These are phyloP conservation scores for Meles meles DNA, from an alignment of 2,113 vertebrate genomes.

Conservation along the genomic window DNA sequence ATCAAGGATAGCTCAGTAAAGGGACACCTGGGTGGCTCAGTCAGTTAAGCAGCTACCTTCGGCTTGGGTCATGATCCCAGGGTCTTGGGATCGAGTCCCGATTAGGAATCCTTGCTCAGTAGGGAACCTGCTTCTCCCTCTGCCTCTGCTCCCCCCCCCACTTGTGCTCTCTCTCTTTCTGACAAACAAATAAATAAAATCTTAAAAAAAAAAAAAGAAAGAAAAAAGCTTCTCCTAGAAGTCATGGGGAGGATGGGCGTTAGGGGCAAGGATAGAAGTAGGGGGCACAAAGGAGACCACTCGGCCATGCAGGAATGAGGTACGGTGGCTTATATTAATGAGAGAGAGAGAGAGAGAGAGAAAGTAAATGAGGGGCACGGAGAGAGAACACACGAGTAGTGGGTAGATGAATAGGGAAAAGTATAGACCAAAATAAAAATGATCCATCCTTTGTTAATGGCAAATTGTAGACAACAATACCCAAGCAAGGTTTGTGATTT, in stretches of 20 bases:
- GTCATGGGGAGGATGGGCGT: neutral
- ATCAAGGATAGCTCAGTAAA: neutral
- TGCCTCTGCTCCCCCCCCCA: too few species aligned
- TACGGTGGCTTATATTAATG: neutral
- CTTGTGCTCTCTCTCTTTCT: too few species aligned
- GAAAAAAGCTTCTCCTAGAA: neutral
- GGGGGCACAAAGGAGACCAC: neutral
- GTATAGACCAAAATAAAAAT: neutral
- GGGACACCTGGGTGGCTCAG: neutral
- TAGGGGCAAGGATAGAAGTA: accelerated
- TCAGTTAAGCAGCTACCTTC: too few species aligned
- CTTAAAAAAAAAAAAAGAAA: too few species aligned
- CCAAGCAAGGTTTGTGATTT: neutral
- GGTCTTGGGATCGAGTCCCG: too few species aligned
- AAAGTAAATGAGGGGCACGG: neutral
- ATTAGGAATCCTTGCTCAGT: too few species aligned
- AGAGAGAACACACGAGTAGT: neutral
- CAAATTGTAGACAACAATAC: neutral
- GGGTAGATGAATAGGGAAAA: neutral
- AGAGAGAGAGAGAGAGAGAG: neutral
- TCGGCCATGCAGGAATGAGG: neutral
- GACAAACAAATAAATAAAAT: too few species aligned
- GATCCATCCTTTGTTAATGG: neutral
- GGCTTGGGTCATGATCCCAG: too few species aligned
- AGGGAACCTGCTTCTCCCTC: too few species aligned